phyloP scores from a whole-genome alignment of 2,888 invertebrate species.

The Chrysolina haemoptera region DNA sequence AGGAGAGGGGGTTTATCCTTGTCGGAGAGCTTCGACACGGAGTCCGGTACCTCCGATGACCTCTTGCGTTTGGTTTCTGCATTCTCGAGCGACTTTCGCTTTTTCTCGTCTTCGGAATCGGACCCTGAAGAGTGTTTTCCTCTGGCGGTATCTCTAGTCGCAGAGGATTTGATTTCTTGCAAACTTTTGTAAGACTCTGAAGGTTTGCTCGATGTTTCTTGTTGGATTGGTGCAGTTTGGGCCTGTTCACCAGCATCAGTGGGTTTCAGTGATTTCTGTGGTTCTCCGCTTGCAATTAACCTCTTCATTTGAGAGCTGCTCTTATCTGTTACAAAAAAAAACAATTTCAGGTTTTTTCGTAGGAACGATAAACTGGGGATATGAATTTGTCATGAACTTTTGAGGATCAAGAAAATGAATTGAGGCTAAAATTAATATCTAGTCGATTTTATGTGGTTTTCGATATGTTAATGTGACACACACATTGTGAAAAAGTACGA shows the following conservation, averaged over 20 bases:
- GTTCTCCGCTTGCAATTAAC: neutral
- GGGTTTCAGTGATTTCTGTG: neutral
- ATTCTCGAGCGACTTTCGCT: conserved; percentile 16
- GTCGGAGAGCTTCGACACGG: conserved; percentile 51
- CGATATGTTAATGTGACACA: no score
- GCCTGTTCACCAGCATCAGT: neutral
- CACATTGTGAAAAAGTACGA: no score
- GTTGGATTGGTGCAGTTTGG: neutral
- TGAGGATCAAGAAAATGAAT: no score
- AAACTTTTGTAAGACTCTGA: conserved; percentile 1
- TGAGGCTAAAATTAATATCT: no score
- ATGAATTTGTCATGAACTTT: no score
- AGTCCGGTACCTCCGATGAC: conserved; percentile 52
- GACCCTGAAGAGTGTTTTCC: conserved; percentile 5
- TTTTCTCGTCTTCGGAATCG: conserved; percentile 28
- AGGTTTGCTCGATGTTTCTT: neutral
- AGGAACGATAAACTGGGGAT: no score
- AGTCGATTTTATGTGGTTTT: no score
- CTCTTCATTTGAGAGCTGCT: neutral
- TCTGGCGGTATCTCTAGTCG: neutral
- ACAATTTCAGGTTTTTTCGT: no score
- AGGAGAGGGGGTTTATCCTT: conserved; percentile 27
- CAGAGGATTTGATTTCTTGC: neutral
- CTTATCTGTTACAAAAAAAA: neutral
- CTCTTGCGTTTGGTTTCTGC: conserved; percentile 33